Evolutionary conservation across 1,140 invertebrate genomes (phyloP).

Genomic region (Adoxophyes honmai): DNA sequence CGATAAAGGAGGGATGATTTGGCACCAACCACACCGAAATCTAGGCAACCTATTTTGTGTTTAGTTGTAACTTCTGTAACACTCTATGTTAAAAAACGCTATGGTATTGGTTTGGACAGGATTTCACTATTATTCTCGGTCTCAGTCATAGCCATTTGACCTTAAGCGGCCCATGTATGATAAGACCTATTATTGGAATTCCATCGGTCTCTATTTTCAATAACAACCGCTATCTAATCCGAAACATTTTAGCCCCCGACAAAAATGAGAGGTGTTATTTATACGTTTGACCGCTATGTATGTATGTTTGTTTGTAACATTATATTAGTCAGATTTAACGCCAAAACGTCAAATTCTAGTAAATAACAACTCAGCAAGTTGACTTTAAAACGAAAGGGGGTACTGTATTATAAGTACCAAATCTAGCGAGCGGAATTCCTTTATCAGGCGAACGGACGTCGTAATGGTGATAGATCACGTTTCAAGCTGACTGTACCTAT

Average conservation of each 20-base stretch:
- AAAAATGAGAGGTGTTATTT: too few relatives aligned
- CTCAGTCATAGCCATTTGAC: background rate
- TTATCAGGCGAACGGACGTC: slow-evolving; percentile 1
- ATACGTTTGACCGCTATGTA: too few relatives aligned
- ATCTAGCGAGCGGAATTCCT: background rate
- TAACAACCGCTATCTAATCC: background rate
- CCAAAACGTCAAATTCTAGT: too few relatives aligned
- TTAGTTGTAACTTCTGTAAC: too few relatives aligned
- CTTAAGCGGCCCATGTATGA: background rate
- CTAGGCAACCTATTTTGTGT: too few relatives aligned
- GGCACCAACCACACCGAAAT: too few relatives aligned
- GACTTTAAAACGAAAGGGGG: background rate
- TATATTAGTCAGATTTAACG: too few relatives aligned
- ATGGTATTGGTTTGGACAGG: background rate
- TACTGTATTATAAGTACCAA: background rate
- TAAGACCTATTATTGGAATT: slow-evolving; percentile 9
- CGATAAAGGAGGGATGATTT: too few relatives aligned
- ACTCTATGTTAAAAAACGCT: background rate
- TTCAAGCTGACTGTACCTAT: slow-evolving; percentile 1
- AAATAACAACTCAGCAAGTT: too few relatives aligned
- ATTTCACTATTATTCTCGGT: slow-evolving; percentile 1
- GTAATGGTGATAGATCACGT: slow-evolving; percentile 10
- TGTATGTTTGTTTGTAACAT: too few relatives aligned
- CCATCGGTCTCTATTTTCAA: background rate
- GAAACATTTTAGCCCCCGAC: background rate